Conservation (phyloP, 2,113 vertebrate genomes). For the Miniopterus natalensis region DNA sequence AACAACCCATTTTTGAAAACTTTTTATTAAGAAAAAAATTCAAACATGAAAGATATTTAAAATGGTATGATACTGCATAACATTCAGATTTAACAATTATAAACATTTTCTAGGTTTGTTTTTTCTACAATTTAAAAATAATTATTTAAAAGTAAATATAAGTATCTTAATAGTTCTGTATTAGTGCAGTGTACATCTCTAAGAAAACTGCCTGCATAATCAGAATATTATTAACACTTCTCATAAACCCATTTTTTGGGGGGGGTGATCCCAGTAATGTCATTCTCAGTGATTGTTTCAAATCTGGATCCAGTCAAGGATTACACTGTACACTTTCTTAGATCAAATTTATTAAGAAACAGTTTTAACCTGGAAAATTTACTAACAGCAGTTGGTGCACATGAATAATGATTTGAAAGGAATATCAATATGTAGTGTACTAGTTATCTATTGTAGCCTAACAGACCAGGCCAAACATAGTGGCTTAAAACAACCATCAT, state of each 20-base stretch:
- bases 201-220: neutral
- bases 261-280: neutral
- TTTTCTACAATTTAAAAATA: neutral
- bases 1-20: neutral
- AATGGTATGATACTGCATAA: neutral
- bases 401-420: neutral
- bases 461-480: neutral
- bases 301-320: neutral
- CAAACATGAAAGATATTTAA: neutral
- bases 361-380: neutral
- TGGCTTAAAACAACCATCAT: neutral
- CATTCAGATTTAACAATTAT: neutral
- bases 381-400: neutral
- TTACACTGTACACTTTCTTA: neutral
- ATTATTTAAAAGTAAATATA: neutral
- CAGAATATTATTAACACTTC: neutral
- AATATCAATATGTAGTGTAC: neutral
- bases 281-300: slow-evolving; percentile 10
- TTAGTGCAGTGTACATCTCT: neutral
- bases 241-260: neutral
- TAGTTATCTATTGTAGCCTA: neutral
- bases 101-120: neutral
- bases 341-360: neutral
- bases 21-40: neutral
- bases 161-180: neutral